Conservation (phyloP, 2,113 vertebrate genomes). For the Nyctereutes procyonoides region DNA sequence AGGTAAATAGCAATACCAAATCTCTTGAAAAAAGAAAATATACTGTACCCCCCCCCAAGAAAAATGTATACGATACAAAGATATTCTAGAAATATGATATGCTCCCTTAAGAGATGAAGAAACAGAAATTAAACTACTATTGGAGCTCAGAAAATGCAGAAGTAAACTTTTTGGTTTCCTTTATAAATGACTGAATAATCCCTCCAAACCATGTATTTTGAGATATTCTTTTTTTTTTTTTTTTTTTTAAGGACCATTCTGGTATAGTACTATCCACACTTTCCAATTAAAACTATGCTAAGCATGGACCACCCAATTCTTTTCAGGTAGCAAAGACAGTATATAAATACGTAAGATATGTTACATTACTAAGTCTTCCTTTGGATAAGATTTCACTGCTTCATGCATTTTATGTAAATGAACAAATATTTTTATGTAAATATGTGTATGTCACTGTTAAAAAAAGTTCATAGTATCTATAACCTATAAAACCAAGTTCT, state of each 20-base stretch:
- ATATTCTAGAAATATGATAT: not conserved
- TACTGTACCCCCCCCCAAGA: not conserved
- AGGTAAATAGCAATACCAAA: not conserved
- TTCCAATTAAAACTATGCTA: slow-evolving; percentile 31
- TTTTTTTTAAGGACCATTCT: not conserved
- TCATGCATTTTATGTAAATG: slow-evolving; percentile 2
- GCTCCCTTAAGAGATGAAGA: not conserved
- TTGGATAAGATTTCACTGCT: not conserved
- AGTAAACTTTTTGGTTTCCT: not conserved
- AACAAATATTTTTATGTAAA: slow-evolving; percentile 24
- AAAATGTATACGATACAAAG: slow-evolving; percentile 14
- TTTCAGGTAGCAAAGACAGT: not conserved
- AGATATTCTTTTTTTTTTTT: not conserved
- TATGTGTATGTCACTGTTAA: not conserved
- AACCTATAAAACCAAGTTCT: not conserved
- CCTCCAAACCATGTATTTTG: slow-evolving; percentile 17
- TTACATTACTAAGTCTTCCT: not conserved
- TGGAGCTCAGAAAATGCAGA: not conserved
- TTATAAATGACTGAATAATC: slow-evolving; percentile 27
- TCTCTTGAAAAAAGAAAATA: not conserved
- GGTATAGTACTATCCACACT: not conserved
- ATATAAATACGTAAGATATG: not conserved
- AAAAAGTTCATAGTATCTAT: not conserved
- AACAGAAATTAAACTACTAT: slow-evolving; percentile 19
- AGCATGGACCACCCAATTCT: not conserved